Conservation (phyloP, 2,888 invertebrate species). For the Mycalesis mineus region DNA sequence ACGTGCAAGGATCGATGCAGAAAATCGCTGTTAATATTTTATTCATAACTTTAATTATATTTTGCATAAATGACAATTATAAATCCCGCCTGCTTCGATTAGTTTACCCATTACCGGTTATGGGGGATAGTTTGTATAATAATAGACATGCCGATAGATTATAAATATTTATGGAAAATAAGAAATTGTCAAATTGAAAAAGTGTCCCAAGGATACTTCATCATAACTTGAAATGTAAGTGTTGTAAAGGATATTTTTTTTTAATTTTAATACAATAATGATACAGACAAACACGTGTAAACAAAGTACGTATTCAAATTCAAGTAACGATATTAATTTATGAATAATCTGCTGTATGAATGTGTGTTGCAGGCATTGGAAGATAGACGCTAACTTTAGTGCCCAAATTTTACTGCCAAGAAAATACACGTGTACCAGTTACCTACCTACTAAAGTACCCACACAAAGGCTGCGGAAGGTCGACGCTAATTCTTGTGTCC, state of each 20-base stretch:
- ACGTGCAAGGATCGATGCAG: not conserved
- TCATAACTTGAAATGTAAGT: too few species aligned
- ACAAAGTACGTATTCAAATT: too few species aligned
- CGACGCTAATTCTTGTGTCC: not conserved
- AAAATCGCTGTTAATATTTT: not conserved
- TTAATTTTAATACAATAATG: too few species aligned
- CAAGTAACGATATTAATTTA: too few species aligned
- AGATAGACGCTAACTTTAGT: too few species aligned
- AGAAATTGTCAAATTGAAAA: not conserved
- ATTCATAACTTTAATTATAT: not conserved
- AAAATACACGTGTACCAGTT: not conserved
- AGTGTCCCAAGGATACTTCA: too few species aligned
- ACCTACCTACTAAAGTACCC: not conserved
- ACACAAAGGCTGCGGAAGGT: conserved; percentile 3
- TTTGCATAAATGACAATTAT: conserved; percentile 1
- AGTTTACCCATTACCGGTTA: not conserved
- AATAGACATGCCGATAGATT: not conserved
- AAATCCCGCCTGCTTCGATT: not conserved
- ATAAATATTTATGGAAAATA: not conserved
- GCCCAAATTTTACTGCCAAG: too few species aligned
- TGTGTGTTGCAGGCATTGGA: too few species aligned
- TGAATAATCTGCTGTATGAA: too few species aligned
- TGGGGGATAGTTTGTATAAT: not conserved
- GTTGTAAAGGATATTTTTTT: too few species aligned
- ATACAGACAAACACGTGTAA: too few species aligned